Conservation (phyloP, 1,140 invertebrate genomes). For the Hesperophylax magnus region DNA sequence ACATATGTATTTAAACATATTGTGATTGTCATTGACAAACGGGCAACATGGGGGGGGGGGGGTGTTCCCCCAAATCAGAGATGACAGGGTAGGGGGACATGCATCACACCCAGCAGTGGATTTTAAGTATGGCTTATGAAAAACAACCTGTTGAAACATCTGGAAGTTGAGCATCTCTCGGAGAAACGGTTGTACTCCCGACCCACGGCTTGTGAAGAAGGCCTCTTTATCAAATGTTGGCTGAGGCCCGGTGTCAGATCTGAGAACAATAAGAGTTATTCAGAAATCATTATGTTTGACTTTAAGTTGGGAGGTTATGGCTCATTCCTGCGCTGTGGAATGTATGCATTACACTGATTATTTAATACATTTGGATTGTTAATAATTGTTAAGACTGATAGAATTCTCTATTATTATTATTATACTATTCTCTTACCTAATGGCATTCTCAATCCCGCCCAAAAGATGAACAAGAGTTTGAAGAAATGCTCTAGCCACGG, state of each 20-base stretch:
- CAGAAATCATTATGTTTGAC: background rate
- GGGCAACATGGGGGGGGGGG: too few species aligned
- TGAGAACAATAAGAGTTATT: background rate
- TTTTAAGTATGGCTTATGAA: background rate
- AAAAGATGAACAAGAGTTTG: conserved; percentile 44
- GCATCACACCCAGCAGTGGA: too few species aligned
- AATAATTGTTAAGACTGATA: too few species aligned
- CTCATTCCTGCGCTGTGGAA: too few species aligned
- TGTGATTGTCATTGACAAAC: too few species aligned
- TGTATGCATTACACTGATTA: too few species aligned
- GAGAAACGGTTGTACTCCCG: conserved; percentile 39
- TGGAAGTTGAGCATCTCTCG: conserved; percentile 34
- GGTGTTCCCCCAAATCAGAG: too few species aligned
- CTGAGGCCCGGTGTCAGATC: background rate
- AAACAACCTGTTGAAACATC: conserved; percentile 45
- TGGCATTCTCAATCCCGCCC: conserved; percentile 37
- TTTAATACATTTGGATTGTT: too few species aligned
- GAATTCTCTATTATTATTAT: too few species aligned
- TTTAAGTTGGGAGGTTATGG: background rate
- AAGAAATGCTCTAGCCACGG: conserved; percentile 45
- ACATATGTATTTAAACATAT: too few species aligned
- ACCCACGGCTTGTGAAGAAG: conserved; percentile 38
- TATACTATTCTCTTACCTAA: conserved; percentile 9
- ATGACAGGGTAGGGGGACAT: too few species aligned
- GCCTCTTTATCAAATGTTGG: conserved; percentile 16